A percentile compares a stretch with the other conserved stretches of the same genome.
Conservation (phyloP, 1,140 invertebrate species). For the Lasaia peninsularis region DNA sequence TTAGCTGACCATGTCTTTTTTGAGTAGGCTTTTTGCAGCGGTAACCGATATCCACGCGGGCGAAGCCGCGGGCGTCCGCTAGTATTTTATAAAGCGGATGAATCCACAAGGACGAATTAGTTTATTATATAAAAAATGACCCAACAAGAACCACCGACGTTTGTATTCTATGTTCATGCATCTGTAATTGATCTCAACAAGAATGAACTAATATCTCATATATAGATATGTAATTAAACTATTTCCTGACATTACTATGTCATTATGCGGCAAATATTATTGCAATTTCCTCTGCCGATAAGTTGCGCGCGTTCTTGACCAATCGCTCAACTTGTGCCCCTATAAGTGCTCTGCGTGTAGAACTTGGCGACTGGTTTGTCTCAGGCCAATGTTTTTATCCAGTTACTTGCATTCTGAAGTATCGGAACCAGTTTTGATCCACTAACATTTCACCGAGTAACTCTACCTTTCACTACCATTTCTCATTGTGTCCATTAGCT, state of each 20-base stretch:
- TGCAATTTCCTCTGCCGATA: slow-evolving; percentile 25
- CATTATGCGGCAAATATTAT: slow-evolving; percentile 24
- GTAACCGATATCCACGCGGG: too few species aligned
- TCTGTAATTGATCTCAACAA: slow-evolving; percentile 1
- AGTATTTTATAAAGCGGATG: not conserved
- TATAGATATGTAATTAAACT: slow-evolving; percentile 17
- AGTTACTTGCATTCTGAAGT: slow-evolving; percentile 72
- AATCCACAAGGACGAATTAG: not conserved
- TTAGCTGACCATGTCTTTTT: too few species aligned
- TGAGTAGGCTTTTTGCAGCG: too few species aligned
- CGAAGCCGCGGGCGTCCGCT: too few species aligned
- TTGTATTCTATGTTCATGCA: not conserved
- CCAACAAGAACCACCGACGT: not conserved
- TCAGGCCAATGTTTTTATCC: slow-evolving; percentile 68
- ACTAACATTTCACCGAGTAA: slow-evolving; percentile 60
- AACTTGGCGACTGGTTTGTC: slow-evolving; percentile 61
- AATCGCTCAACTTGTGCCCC: slow-evolving; percentile 36
- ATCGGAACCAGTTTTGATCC: slow-evolving; percentile 69
- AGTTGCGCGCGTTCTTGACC: slow-evolving; percentile 28
- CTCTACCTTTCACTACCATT: slow-evolving; percentile 65
- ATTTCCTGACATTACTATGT: slow-evolving; percentile 23
- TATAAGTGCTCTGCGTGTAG: slow-evolving; percentile 30
- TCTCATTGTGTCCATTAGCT: slow-evolving; percentile 46
- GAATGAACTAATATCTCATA: slow-evolving; percentile 11
- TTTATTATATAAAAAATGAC: not conserved